Conservation (phyloP, 2,113 vertebrate genomes). For the Colinus virginianus region DNA sequence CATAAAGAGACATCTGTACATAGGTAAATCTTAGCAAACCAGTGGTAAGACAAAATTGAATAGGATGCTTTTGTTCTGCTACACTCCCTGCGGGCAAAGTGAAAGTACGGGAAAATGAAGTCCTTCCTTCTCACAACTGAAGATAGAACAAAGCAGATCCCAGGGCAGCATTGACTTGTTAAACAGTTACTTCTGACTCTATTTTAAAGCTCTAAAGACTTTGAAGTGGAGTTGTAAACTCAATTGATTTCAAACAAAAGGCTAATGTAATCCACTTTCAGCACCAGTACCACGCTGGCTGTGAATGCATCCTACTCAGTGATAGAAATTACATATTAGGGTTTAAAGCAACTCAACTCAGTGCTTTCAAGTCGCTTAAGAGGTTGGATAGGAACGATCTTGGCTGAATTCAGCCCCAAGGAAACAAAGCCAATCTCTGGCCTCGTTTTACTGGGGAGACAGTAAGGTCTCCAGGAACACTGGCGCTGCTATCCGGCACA, state of each 20-base stretch:
- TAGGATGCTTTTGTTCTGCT: slow-evolving; percentile 14
- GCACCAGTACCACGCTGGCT: slow-evolving; percentile 58
- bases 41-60: not conserved
- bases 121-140: slow-evolving; percentile 53
- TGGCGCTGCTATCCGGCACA: not conserved
- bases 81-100: slow-evolving; percentile 3
- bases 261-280: slow-evolving; percentile 73
- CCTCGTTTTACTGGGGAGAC: not conserved
- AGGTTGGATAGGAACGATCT: not conserved
- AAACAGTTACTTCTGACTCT: slow-evolving; percentile 64
- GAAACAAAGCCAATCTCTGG: slow-evolving; percentile 22
- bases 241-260: slow-evolving; percentile 71
- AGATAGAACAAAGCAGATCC: slow-evolving; percentile 62
- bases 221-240: slow-evolving; percentile 70
- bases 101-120: slow-evolving; percentile 62
- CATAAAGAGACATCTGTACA: not conserved
- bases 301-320: slow-evolving; percentile 28
- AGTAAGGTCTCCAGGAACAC: slow-evolving; percentile 6
- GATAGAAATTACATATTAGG: slow-evolving; percentile 56
- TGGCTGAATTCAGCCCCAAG: slow-evolving; percentile 17
- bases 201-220: slow-evolving; percentile 61
- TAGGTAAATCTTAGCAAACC: slow-evolving; percentile 8
- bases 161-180: slow-evolving; percentile 66
- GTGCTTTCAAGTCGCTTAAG: slow-evolving; percentile 43
- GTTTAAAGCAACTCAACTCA: slow-evolving; percentile 53